Base-by-base conservation (phyloP, 2,888 invertebrate genomes). In the Acanthococcus lagerstroemiae region DNA sequence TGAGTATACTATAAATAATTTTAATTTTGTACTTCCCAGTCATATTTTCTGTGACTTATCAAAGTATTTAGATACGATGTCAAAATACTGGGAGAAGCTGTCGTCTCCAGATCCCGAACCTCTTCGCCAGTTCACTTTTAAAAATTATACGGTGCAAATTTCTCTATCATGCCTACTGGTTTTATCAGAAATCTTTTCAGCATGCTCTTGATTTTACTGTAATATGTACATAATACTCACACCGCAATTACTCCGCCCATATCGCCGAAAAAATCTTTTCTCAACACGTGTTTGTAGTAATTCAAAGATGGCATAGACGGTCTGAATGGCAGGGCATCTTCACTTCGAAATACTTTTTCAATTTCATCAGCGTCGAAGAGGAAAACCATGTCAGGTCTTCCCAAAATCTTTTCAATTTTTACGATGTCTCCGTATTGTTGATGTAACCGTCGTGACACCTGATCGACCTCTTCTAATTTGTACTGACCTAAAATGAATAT, bases 261-360 rank as follows among this genome's bases (percentile, higher is more conserved):
- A 68, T 82, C 81, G 0, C 81, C 82, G 72, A 87, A 87, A 73
- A 85, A 85, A 56, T 86, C 83, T 74, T 82, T 84, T 69, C 84
- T 77, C 54, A 86, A 74, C 0, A 81, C 82, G 71, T 86, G 85
- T 70, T 87, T 87, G 76, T 86, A 87, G 71, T 85, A 85, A 73
- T 86, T 83, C 54, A 87, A 75, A 0, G 86, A 86, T 0, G 87
- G 86, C 87, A 87, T 87, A 0, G 86, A 85, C 0, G 87, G 87
- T 66, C 87, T 80, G 69, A 83, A 82, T 0, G 87, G 87, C 72
- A 84, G 79, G 1, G 76, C 76, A 70, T 86, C 87, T 74, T 87
- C 87, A 24, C 82, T 81, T 15, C 86, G 76, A 71, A 85, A 86
- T 0, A 87, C 83, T 61, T 82, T 78, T 72, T 87, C 85, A 15